A percentile compares a stretch with the other conserved stretches of the same genome.
These are phyloP conservation scores for Rhagologus leucostigma DNA, from an alignment of 2,113 vertebrate species.

Conservation along the genomic window DNA sequence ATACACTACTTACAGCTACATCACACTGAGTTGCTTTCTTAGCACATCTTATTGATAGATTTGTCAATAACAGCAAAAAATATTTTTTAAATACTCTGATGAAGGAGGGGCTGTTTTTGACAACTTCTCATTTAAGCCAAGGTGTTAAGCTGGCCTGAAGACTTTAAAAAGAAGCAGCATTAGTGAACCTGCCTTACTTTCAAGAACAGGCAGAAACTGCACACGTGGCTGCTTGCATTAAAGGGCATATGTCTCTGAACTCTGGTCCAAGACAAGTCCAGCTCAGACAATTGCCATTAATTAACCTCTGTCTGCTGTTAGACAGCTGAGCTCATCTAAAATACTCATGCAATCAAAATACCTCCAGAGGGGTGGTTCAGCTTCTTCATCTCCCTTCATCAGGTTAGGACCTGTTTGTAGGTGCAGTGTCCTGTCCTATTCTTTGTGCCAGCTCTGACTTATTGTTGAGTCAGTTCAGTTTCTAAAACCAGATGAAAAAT, in stretches of 20 bases:
- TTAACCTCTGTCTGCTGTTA: conserved; percentile 4
- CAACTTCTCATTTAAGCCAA: background rate
- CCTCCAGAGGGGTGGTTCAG: background rate
- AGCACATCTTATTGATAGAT: background rate
- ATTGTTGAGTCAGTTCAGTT: background rate
- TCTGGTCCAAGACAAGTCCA: background rate
- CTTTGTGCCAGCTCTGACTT: background rate
- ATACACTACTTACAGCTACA: background rate
- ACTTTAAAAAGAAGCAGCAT: background rate
- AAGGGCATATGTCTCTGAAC: background rate
- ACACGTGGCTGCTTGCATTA: background rate
- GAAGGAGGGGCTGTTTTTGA: background rate
- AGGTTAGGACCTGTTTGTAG: background rate
- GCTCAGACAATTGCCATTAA: background rate
- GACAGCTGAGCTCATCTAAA: conserved; percentile 28
- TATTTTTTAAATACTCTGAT: background rate
- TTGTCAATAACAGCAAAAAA: background rate
- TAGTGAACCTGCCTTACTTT: background rate
- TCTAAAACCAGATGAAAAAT: background rate
- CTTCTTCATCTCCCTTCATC: background rate
- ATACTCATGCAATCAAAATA: background rate
- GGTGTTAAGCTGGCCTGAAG: background rate
- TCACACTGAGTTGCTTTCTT: background rate
- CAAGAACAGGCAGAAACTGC: background rate
- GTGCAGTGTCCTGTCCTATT: background rate